Evolutionary conservation across 2,888 invertebrate species (phyloP).

Genomic region (Rotaria macrura): DNA sequence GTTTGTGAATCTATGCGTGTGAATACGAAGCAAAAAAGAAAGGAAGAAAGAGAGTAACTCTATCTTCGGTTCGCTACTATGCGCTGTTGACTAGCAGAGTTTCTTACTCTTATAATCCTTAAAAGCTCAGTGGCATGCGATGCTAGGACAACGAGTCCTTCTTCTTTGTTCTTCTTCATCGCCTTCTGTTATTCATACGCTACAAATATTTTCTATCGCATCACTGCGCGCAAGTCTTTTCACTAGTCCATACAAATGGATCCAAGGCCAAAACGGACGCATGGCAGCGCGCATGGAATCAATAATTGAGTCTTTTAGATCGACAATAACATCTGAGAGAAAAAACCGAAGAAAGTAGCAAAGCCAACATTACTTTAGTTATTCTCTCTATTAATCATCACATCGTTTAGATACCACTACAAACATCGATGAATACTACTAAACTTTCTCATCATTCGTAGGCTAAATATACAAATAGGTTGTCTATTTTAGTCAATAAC

Average conservation of each 20-base stretch:
- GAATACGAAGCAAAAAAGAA: neutral
- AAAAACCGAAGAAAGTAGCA: neutral
- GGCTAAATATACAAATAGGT: neutral
- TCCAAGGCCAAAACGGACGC: constrained; percentile 10
- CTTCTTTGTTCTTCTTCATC: neutral
- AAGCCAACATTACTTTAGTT: neutral
- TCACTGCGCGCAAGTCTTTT: neutral
- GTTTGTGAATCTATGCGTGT: neutral
- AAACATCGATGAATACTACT: neutral
- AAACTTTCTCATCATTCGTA: neutral
- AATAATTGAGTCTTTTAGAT: neutral
- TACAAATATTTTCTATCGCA: neutral
- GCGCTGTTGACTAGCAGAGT: neutral
- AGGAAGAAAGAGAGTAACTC: neutral
- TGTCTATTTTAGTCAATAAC: neutral
- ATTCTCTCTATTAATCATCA: neutral
- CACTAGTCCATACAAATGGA: constrained; percentile 8
- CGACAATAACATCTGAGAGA: neutral
- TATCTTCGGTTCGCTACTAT: neutral
- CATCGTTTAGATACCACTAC: neutral
- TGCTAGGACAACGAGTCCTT: neutral
- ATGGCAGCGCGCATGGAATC: neutral
- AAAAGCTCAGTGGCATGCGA: neutral
- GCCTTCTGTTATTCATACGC: neutral
- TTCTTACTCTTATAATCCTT: constrained; percentile 3